Conservation (phyloP, 2,797 vertebrate genomes). For the Setipinna tenuifilis region DNA sequence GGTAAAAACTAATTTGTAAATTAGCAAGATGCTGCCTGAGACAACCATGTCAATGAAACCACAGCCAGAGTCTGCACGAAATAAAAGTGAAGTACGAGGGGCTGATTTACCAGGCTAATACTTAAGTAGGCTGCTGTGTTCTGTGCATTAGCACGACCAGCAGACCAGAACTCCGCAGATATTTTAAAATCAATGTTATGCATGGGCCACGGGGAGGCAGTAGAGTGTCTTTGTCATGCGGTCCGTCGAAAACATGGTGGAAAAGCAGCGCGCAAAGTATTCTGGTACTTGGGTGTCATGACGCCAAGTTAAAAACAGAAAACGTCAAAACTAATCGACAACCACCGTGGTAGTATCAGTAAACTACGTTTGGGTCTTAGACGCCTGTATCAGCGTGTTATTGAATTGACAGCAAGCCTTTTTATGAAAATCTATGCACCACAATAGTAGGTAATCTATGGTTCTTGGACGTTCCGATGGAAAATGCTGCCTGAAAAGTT, state of each 20-base stretch:
- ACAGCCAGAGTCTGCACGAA: too few relatives aligned
- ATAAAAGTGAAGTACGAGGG: too few relatives aligned
- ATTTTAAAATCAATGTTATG: too few relatives aligned
- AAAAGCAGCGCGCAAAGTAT: slow-evolving; percentile 52
- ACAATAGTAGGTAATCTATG: not conserved
- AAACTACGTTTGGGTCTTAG: not conserved
- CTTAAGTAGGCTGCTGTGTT: too few relatives aligned
- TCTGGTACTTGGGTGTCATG: slow-evolving; percentile 69
- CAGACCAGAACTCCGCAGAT: too few relatives aligned
- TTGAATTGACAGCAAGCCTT: not conserved
- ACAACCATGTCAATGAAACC: too few relatives aligned
- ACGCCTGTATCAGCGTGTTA: not conserved
- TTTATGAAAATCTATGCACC: not conserved
- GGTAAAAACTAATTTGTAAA: too few relatives aligned
- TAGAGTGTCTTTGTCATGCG: not conserved
- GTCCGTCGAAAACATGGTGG: too few relatives aligned
- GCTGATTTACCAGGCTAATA: too few relatives aligned
- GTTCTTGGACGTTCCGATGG: not conserved
- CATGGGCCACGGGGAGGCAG: not conserved
- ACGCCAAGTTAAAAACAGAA: slow-evolving; percentile 67
- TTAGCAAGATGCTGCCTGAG: too few relatives aligned
- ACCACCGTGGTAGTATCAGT: not conserved
- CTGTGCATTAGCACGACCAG: too few relatives aligned
- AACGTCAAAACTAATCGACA: slow-evolving; percentile 18
- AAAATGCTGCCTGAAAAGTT: not conserved